Evolutionary conservation across 2,113 vertebrate genomes (phyloP).

Genomic region (Chloropsis cyanopogon): DNA sequence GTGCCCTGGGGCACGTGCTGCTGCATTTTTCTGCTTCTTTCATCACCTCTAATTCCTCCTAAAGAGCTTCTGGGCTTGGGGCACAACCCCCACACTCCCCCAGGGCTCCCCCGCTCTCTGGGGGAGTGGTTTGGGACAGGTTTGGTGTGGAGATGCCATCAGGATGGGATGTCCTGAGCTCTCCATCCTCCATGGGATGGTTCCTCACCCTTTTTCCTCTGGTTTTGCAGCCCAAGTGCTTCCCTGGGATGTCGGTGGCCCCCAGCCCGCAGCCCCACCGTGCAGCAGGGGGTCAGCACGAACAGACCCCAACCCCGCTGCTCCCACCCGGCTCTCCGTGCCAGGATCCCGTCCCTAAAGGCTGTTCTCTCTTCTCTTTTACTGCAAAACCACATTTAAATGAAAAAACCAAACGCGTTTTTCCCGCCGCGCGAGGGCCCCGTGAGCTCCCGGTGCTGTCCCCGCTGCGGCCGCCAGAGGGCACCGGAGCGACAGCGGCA

Average conservation of each 20-base stretch:
- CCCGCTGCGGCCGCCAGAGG: background rate
- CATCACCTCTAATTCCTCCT: background rate
- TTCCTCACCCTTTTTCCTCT: background rate
- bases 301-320: background rate
- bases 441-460: background rate
- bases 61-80: background rate
- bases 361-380: rapidly evolving
- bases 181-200: rapidly evolving
- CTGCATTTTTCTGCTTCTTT: background rate
- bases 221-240: background rate
- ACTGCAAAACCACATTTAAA: rapidly evolving
- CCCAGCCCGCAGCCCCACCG: background rate
- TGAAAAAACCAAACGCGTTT: background rate
- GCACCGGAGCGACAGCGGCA: background rate
- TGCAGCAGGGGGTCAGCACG: rapidly evolving
- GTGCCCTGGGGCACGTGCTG: background rate
- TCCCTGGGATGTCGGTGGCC: rapidly evolving
- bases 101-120: background rate
- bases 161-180: background rate
- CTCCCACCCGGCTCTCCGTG: background rate
- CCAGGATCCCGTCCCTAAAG: background rate
- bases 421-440: rapidly evolving
- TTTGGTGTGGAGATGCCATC: background rate
- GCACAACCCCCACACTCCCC: rapidly evolving
- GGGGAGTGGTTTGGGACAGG: background rate